These are phyloP conservation scores for Bucorvus abyssinicus DNA, from an alignment of 2,797 vertebrate genomes.

Conservation along the genomic window DNA sequence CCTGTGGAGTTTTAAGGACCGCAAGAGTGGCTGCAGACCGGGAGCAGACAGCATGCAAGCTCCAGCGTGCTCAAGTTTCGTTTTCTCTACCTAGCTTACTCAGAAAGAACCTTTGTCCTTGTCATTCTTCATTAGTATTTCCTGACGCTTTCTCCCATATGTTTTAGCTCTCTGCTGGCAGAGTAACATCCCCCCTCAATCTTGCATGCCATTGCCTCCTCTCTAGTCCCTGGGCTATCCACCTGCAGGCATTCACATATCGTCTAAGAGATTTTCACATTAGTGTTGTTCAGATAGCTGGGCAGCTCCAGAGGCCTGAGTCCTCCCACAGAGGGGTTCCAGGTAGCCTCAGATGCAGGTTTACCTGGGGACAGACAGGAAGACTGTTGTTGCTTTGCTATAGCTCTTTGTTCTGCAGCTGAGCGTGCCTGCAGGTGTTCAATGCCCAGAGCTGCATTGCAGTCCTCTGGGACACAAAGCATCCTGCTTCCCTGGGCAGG, in stretches of 20 bases:
- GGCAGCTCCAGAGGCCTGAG: background rate
- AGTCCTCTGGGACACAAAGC: background rate
- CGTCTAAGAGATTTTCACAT: background rate
- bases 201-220: background rate
- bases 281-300: background rate
- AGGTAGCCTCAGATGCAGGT: background rate
- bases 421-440: background rate
- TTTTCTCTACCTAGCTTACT: constrained; percentile 9
- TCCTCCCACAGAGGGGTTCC: background rate
- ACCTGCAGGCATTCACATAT: background rate
- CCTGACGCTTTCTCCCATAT: background rate
- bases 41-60: background rate
- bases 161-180: background rate
- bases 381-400: background rate
- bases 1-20: background rate
- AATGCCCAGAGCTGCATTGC: background rate
- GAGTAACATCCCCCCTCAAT: background rate
- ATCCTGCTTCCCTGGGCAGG: background rate
- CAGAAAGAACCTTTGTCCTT: constrained; percentile 14
- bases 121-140: constrained; percentile 9
- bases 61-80: background rate
- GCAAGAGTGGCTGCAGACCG: background rate
- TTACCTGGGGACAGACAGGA: background rate
- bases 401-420: background rate
- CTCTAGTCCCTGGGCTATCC: background rate